Conservation (phyloP, 2,113 vertebrate species). For the Lepus timidus region DNA sequence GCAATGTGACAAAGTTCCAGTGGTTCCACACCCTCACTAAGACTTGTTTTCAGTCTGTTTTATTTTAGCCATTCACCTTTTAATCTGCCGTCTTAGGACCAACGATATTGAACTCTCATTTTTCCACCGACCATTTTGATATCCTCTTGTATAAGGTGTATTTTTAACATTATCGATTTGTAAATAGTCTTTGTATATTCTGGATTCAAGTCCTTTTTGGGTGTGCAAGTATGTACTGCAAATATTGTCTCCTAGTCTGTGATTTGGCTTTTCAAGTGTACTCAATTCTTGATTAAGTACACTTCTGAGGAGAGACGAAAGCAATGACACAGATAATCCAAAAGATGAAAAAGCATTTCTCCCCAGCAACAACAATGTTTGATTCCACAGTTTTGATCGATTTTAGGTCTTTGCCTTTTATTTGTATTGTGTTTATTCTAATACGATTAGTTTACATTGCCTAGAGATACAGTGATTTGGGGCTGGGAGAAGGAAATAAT, state of each 20-base stretch:
- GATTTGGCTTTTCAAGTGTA: neutral
- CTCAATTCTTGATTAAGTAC: constrained; percentile 5
- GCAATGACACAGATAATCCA: neutral
- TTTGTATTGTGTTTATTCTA: constrained; percentile 3
- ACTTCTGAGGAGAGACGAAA: neutral
- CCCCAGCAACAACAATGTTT: neutral
- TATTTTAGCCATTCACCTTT: neutral
- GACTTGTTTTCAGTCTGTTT: constrained; percentile 6
- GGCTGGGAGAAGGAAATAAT: neutral
- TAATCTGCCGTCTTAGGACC: constrained; percentile 19
- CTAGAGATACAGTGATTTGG: constrained; percentile 8
- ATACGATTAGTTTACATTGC: neutral
- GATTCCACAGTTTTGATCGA: neutral
- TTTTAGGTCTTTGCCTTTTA: neutral
- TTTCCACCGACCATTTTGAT: neutral
- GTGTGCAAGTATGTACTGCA: neutral
- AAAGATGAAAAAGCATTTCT: constrained; percentile 26
- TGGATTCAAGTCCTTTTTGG: neutral
- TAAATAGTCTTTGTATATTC: constrained; percentile 28
- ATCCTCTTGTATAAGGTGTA: constrained; percentile 30
- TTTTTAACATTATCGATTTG: constrained; percentile 25
- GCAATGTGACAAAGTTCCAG: neutral
- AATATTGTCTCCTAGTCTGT: neutral
- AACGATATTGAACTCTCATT: neutral
- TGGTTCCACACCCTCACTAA: neutral